These are phyloP conservation scores for Sebastes diaconus DNA, from an alignment of 2,797 vertebrate genomes.

Conservation along the genomic window DNA sequence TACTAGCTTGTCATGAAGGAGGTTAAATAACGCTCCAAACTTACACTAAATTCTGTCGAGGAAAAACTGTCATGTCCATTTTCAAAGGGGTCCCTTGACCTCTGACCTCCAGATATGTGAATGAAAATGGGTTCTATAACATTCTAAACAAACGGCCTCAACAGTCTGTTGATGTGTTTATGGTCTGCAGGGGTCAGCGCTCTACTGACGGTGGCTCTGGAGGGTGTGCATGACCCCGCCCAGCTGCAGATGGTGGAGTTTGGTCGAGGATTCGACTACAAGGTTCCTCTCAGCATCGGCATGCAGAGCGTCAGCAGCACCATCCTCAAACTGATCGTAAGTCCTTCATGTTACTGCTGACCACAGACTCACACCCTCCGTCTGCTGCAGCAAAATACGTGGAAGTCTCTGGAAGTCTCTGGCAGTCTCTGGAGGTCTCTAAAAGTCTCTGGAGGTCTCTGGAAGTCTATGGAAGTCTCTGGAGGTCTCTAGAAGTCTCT, in stretches of 20 bases:
- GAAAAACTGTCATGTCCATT: neutral
- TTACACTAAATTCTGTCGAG: no score
- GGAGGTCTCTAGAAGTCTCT: no score
- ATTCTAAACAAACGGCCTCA: neutral
- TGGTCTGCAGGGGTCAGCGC: constrained; percentile 82
- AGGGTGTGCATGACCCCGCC: constrained; percentile 71
- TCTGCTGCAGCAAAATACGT: neutral
- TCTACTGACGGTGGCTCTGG: constrained; percentile 86
- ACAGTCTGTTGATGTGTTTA: neutral
- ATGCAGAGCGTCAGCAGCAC: constrained; percentile 80
- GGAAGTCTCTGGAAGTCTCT: no score
- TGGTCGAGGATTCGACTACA: constrained; percentile 88
- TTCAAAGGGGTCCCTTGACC: no score
- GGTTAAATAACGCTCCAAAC: neutral
- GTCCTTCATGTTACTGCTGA: neutral
- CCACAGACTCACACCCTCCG: neutral
- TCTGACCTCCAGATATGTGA: no score
- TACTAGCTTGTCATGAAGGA: neutral
- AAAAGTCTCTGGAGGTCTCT: no score
- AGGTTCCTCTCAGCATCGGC: constrained; percentile 80
- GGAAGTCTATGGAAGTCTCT: no score
- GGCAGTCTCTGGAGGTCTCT: no score
- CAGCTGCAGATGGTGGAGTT: constrained; percentile 89
- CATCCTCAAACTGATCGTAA: constrained; percentile 87
- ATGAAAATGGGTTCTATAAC: no score